phyloP scores from a whole-genome alignment of 2,888 invertebrate genomes.

The Erebia palarica region DNA sequence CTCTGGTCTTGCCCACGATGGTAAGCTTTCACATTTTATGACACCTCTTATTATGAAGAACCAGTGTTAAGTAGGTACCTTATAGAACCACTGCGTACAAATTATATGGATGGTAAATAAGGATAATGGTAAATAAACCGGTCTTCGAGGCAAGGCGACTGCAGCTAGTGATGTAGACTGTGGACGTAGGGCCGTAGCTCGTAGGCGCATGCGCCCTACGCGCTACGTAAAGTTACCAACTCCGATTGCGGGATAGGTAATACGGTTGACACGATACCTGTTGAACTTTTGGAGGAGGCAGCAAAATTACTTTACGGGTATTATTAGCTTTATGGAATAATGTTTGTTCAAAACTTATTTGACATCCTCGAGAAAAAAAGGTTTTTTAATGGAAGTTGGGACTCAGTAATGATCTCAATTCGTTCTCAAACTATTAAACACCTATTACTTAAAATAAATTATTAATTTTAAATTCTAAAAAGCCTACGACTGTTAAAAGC shows the following conservation, averaged over 20 bases:
- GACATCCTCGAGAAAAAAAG: no score
- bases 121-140: conserved; percentile 32
- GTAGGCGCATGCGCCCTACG: conserved; percentile 78
- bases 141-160: conserved; percentile 26
- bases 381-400: neutral
- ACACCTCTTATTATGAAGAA: neutral
- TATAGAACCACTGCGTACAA: neutral
- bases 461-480: no score
- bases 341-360: neutral
- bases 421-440: no score
- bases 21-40: neutral
- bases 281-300: conserved; percentile 41
- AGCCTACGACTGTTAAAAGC: no score
- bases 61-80: neutral
- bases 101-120: conserved; percentile 5
- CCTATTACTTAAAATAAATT: no score
- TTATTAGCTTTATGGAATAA: neutral
- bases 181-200: conserved; percentile 55
- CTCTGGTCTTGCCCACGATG: neutral
- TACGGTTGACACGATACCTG: conserved; percentile 45
- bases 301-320: neutral
- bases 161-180: conserved; percentile 31
- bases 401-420: no score
- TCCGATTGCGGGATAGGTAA: conserved; percentile 45
- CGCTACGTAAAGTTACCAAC: conserved; percentile 53